These are phyloP conservation scores for Hoplodrina blanda DNA, from an alignment of 2,888 invertebrate species.

Conservation along the genomic window DNA sequence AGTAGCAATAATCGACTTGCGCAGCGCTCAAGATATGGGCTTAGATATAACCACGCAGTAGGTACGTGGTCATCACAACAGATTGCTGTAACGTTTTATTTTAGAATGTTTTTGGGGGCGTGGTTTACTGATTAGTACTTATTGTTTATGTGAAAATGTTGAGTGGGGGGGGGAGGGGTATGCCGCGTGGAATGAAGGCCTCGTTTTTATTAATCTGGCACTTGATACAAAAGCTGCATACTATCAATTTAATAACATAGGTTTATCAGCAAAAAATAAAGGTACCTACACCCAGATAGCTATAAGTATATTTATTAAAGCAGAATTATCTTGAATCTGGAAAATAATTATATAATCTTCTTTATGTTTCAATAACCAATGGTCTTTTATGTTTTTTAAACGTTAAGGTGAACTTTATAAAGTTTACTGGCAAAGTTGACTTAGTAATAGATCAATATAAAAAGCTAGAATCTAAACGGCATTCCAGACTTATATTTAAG, in stretches of 20 bases:
- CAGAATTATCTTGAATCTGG: background rate
- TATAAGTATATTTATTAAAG: background rate
- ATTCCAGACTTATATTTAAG: too few species aligned
- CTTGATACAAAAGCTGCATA: background rate
- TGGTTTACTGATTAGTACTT: background rate
- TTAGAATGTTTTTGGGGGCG: background rate
- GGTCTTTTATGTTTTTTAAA: too few species aligned
- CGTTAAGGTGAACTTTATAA: too few species aligned
- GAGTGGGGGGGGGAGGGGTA: background rate
- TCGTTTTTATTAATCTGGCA: constrained; percentile 27
- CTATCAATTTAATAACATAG: constrained; percentile 32
- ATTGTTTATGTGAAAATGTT: background rate
- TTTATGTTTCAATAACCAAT: too few species aligned
- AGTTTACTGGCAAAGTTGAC: too few species aligned
- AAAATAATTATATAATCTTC: too few species aligned
- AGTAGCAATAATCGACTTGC: background rate
- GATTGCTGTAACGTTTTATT: background rate
- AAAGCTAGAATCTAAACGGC: too few species aligned
- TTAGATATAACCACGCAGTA: background rate
- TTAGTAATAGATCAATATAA: too few species aligned
- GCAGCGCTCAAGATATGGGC: background rate
- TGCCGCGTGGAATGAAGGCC: background rate
- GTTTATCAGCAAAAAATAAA: constrained; percentile 4
- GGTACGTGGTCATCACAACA: background rate
- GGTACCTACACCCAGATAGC: background rate